Evolutionary conservation across 2,888 invertebrate genomes (phyloP).

Genomic region (Chrysodeixis includens): DNA sequence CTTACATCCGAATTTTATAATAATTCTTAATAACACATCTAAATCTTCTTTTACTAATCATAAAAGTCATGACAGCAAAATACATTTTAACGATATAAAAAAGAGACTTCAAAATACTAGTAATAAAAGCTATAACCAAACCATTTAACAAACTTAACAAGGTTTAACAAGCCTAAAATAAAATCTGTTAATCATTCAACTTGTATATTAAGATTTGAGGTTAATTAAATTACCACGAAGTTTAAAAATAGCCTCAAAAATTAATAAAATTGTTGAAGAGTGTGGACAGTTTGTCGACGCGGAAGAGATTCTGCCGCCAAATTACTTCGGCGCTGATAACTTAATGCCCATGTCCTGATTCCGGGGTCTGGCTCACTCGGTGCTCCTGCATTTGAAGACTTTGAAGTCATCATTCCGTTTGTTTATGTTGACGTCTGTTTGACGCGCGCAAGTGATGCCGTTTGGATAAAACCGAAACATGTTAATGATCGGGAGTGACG

Average conservation of each 20-base stretch:
- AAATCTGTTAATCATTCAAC: background rate
- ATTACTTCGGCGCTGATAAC: conserved; percentile 47
- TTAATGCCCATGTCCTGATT: conserved; percentile 30
- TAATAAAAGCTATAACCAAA: too few relatives aligned
- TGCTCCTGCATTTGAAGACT: conserved; percentile 11
- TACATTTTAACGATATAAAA: too few relatives aligned
- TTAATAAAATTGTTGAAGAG: conserved; percentile 28
- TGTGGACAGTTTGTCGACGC: conserved; percentile 40
- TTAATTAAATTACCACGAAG: conserved; percentile 11
- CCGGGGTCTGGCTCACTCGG: conserved; percentile 31
- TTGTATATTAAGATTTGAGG: background rate
- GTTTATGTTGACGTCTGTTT: conserved; percentile 35
- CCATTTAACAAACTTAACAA: too few relatives aligned
- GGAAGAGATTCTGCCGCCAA: conserved; percentile 36
- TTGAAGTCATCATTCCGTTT: conserved; percentile 31
- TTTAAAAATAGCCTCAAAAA: conserved; percentile 22
- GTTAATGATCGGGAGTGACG: conserved; percentile 20
- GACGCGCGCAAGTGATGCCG: conserved; percentile 15
- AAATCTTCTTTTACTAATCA: too few relatives aligned
- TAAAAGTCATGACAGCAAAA: too few relatives aligned
- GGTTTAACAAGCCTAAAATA: too few relatives aligned
- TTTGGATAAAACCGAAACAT: conserved; percentile 25
- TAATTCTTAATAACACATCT: too few relatives aligned
- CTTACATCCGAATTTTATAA: too few relatives aligned
- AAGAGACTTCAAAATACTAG: too few relatives aligned